phyloP scores from a whole-genome alignment of 2,113 vertebrate species.

The Sula dactylatra region DNA sequence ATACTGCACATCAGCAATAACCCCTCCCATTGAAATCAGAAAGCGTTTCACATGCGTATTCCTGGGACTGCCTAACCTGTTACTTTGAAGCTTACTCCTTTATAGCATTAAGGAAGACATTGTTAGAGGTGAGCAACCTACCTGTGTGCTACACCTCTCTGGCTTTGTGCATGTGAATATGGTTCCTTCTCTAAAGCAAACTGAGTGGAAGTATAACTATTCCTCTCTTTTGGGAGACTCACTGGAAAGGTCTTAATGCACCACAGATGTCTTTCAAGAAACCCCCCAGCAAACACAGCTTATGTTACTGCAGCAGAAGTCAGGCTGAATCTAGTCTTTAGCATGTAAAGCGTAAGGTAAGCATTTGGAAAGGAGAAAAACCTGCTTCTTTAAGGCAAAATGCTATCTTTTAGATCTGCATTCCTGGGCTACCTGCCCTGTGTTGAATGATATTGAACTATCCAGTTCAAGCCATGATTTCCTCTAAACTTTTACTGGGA shows the following conservation, averaged over 20 bases:
- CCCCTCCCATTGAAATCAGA: background rate
- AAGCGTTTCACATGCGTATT: background rate
- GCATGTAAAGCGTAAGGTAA: background rate
- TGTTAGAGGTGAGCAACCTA: background rate
- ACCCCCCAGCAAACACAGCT: background rate
- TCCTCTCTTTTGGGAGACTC: background rate
- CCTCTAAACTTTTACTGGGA: constrained; percentile 2
- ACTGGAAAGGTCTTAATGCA: background rate
- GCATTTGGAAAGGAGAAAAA: constrained; percentile 27
- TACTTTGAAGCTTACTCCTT: background rate
- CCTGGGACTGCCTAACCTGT: background rate
- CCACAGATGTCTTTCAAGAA: background rate
- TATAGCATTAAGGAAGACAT: background rate
- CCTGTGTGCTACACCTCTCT: background rate
- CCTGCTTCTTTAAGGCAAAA: constrained; percentile 28
- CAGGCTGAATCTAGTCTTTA: background rate
- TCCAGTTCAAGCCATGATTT: constrained; percentile 16
- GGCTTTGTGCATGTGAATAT: background rate
- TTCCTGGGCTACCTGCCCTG: constrained; percentile 18
- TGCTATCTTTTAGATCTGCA: constrained; percentile 32
- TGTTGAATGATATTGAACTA: background rate
- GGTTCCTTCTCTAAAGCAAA: background rate
- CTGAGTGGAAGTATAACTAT: background rate
- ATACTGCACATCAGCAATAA: background rate
- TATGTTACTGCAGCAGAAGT: background rate